A percentile compares a stretch with the other conserved stretches of the same genome.
Evolutionary conservation across 2,113 vertebrate genomes (phyloP).

Genomic region (Corvus cornix): DNA sequence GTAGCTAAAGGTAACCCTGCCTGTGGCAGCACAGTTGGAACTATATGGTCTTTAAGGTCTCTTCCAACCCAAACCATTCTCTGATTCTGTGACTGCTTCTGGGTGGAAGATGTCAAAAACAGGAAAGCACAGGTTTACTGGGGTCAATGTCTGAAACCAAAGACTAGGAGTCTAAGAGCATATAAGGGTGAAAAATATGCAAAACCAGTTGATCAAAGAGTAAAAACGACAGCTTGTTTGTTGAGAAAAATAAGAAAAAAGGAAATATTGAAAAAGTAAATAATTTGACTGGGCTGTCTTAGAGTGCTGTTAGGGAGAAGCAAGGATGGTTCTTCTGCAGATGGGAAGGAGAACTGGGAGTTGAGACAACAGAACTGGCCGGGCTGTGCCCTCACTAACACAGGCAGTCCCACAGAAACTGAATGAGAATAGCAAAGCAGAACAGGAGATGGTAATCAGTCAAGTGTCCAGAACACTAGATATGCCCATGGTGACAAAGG

Average conservation of each 20-base stretch:
- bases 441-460: neutral
- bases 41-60: neutral
- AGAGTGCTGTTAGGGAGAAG: neutral
- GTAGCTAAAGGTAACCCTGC: neutral
- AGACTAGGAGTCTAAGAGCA: neutral
- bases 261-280: neutral
- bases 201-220: neutral
- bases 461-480: neutral
- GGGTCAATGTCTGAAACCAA: neutral
- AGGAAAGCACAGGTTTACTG: neutral
- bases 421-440: neutral
- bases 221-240: neutral
- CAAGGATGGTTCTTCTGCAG: neutral
- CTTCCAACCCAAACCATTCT: neutral
- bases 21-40: neutral
- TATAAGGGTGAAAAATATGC: neutral
- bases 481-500: neutral
- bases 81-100: neutral
- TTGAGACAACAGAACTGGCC: neutral
- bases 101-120: neutral
- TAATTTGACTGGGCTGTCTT: neutral
- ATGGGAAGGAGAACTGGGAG: neutral
- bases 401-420: neutral
- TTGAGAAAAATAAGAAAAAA: neutral
- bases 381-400: neutral